A percentile compares a stretch with the other conserved stretches of the same genome.
These are phyloP conservation scores for Parasteatoda tepidariorum DNA, from an alignment of 1,140 invertebrate species.

Conservation along the genomic window DNA sequence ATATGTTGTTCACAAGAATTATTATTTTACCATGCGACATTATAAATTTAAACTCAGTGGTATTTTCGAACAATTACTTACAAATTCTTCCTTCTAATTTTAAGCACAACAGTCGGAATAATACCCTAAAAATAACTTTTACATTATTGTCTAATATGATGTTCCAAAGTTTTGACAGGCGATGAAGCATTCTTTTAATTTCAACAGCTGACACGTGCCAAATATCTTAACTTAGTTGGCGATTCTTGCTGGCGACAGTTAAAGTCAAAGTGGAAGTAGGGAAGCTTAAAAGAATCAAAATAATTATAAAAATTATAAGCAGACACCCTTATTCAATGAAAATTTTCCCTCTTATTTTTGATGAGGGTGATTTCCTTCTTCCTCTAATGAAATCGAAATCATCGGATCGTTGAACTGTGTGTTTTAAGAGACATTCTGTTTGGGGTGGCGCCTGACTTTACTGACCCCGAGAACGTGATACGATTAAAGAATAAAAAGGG, in stretches of 20 bases:
- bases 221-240: not conserved
- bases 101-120: not conserved
- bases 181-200: not conserved
- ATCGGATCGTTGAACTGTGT: slow-evolving; percentile 21
- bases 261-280: not conserved
- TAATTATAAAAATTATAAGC: not conserved
- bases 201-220: not conserved
- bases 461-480: not conserved
- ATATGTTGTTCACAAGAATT: no score
- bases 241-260: not conserved
- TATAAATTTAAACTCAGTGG: no score
- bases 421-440: slow-evolving; percentile 32
- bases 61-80: no score
- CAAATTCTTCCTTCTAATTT: not conserved
- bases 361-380: slow-evolving; percentile 11
- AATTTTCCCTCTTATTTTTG: not conserved
- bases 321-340: not conserved
- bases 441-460: slow-evolving; percentile 34
- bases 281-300: not conserved
- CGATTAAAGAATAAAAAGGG: not conserved
- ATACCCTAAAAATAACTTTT: not conserved
- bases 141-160: no score
- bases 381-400: slow-evolving; percentile 39
- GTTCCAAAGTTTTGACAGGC: not conserved
- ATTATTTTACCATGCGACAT: no score